Conservation (phyloP, 2,888 invertebrate species). For the Heliothis peltigera region DNA sequence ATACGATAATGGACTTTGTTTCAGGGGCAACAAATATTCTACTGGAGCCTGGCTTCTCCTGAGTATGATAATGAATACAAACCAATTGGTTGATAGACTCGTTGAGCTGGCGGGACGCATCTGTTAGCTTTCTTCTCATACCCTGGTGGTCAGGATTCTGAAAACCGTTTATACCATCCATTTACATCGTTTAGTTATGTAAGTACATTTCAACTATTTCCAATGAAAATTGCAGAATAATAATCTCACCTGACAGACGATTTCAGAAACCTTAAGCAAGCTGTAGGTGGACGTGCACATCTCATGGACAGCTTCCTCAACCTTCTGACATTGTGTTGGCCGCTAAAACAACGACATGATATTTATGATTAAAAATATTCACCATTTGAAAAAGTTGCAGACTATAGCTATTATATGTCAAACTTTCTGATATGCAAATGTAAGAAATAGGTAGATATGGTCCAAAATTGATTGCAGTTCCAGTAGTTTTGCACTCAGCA, state of each 20-base stretch:
- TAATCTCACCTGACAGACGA: constrained; percentile 67
- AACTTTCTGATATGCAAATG: too few species aligned
- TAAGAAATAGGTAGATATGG: too few species aligned
- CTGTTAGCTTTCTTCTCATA: constrained; percentile 67
- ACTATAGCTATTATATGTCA: too few species aligned
- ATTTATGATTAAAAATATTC: neutral
- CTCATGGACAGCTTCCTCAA: constrained; percentile 76
- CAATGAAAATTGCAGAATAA: too few species aligned
- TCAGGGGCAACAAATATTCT: too few species aligned
- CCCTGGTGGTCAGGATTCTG: constrained; percentile 69
- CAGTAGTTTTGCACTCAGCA: constrained; percentile 66
- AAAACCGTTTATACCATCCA: constrained; percentile 5
- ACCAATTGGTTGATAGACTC: constrained; percentile 79
- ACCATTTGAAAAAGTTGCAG: neutral
- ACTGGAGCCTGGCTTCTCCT: too few species aligned
- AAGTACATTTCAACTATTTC: too few species aligned
- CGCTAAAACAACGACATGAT: constrained; percentile 61
- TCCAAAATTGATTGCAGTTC: neutral
- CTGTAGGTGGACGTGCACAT: constrained; percentile 76
- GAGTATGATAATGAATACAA: constrained; percentile 39
- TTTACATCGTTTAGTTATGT: too few species aligned
- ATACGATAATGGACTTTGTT: too few species aligned
- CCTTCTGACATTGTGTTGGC: constrained; percentile 66
- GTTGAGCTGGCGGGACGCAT: constrained; percentile 73
- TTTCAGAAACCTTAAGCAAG: constrained; percentile 73